Base-by-base conservation (phyloP, 2,888 invertebrate species). In the Lasioglossum leucozonium region DNA sequence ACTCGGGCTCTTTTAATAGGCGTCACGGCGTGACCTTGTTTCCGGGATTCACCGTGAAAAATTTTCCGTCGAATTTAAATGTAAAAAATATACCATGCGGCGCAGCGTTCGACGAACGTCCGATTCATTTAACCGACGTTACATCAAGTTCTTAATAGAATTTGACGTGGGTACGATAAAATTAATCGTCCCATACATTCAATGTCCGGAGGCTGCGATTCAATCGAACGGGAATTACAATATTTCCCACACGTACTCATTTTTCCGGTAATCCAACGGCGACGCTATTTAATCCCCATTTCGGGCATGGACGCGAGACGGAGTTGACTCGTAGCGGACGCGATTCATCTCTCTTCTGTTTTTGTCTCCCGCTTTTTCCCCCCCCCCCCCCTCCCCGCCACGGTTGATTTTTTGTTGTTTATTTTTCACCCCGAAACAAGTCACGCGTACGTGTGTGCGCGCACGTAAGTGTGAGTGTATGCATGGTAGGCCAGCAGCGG, bases 281-380 rank as follows among this genome's bases (percentile, higher is more conserved):
- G 44, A 58, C 42, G 51, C 77, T 42, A 77, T 82, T 84, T 84
- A 71, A 84, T 82, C 42, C 58, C 62, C 51, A 22, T 74, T 82
- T 82, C 40, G 72, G 42, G 71, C 71, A 42, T 62, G 58, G 34
- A 55, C 22, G n/a, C 58, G 73, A 69, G 67, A 37, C 37, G 0
- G 30, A 34, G 26, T 62, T 65, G 55, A 16, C 75, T 22, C 65
- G 40, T 62, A n/a, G 11, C 55, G 55, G 55, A 55, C n/a, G 34
- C 72, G 47, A 82, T 84, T 71, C 30, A 11, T 62, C 37, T 47
- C n/a, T n/a, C n/a, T 65, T 65, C n/a, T n/a, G 30, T 8, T 58
- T 26, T 62, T 16, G 22, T 11, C 3, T 67, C 22, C 18, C 40
- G 34, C 34, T 40, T 67, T 74, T 42, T 47, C 2, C 0, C 22